phyloP scores from a whole-genome alignment of 2,888 invertebrate species.

The Apocheima hispidaria region DNA sequence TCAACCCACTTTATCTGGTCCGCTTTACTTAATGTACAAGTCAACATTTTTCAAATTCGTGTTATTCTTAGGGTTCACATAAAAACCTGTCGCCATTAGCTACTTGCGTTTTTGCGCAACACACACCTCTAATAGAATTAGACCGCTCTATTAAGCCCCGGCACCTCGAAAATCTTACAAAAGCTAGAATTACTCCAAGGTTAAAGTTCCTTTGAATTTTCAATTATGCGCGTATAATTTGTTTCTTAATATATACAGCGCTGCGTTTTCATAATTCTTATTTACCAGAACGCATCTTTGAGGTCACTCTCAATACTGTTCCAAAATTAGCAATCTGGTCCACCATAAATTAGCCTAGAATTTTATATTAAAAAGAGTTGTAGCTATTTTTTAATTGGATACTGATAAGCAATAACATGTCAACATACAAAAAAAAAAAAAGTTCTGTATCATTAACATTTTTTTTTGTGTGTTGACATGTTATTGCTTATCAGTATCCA shows the following conservation, averaged over 20 bases:
- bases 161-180: background rate
- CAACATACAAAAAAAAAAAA: too few relatives aligned
- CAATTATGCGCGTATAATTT: slow-evolving; percentile 8
- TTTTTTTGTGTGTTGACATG: too few relatives aligned
- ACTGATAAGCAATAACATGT: too few relatives aligned
- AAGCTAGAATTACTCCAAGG: slow-evolving; percentile 5
- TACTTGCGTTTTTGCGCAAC: background rate
- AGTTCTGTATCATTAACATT: too few relatives aligned
- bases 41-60: too few relatives aligned
- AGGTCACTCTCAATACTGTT: background rate
- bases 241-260: slow-evolving; percentile 3
- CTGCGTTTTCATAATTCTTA: slow-evolving; percentile 1
- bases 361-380: background rate
- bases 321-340: background rate
- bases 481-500: too few relatives aligned
- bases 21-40: too few relatives aligned
- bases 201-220: slow-evolving; percentile 9
- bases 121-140: background rate
- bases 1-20: too few relatives aligned
- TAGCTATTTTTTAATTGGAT: too few relatives aligned
- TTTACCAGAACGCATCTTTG: slow-evolving; percentile 3
- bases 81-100: background rate
- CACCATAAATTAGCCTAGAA: background rate
- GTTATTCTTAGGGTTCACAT: too few relatives aligned
- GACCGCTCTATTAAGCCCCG: background rate